A percentile compares a stretch with the other conserved stretches of the same genome.
phyloP scores from a whole-genome alignment of 2,113 vertebrate genomes.

The Formicarius rufipectus region DNA sequence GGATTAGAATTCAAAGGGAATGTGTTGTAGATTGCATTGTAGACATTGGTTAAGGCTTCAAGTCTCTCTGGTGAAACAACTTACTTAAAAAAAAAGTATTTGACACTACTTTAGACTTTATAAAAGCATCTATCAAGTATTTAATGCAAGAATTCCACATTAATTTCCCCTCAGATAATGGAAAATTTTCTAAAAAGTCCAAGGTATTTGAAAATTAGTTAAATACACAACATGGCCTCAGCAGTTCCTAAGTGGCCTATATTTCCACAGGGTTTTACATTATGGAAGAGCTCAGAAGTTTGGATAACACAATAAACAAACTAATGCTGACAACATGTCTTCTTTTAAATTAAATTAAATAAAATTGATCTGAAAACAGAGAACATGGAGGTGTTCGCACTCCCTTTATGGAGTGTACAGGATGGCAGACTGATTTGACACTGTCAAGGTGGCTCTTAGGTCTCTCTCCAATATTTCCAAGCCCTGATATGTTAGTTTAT shows the following conservation, averaged over 20 bases:
- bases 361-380: not conserved
- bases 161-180: not conserved
- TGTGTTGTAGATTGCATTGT: not conserved
- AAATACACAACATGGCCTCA: not conserved
- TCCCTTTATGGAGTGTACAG: not conserved
- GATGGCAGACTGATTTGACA: not conserved
- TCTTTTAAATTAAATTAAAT: not conserved
- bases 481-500: not conserved
- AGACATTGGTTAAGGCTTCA: not conserved
- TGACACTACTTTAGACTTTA: not conserved
- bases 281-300: not conserved
- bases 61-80: not conserved
- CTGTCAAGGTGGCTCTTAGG: not conserved
- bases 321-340: not conserved
- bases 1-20: not conserved
- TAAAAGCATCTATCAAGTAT: not conserved
- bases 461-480: not conserved
- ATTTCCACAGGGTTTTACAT: not conserved
- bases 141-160: not conserved
- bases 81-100: not conserved
- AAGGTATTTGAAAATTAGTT: not conserved
- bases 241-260: not conserved
- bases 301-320: not conserved
- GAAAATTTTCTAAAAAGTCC: not conserved
- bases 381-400: not conserved